Percentiles rank a stretch among this genome's conserved stretches.
Conservation (phyloP, 2,113 vertebrate species). For the Chlamydotis undulata region DNA sequence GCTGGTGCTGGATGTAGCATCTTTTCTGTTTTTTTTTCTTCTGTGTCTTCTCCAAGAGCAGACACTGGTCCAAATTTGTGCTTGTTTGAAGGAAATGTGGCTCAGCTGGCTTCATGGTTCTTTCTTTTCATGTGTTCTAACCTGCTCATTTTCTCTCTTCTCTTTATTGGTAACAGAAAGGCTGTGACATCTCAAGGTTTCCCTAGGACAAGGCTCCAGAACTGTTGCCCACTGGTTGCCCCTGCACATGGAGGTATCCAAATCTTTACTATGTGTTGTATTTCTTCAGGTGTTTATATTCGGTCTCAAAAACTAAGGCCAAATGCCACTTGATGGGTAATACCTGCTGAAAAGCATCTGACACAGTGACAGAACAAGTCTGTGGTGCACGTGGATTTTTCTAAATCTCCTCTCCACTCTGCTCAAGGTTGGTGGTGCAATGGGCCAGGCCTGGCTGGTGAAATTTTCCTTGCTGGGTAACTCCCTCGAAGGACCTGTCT, state of each 20-base stretch:
- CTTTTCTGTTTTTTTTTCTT: neutral
- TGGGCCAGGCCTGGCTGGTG: neutral
- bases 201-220: neutral
- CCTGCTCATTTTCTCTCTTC: neutral
- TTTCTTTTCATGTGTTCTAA: neutral
- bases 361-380: conserved; percentile 39
- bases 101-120: neutral
- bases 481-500: neutral
- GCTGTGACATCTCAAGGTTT: neutral
- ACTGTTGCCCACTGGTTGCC: neutral
- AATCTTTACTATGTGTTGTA: conserved; percentile 3
- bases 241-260: neutral
- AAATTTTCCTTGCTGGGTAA: neutral
- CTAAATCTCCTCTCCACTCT: neutral
- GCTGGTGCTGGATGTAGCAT: neutral
- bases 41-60: neutral
- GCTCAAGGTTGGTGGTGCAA: neutral
- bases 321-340: neutral
- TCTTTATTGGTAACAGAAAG: neutral
- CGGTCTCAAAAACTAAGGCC: conserved; percentile 37
- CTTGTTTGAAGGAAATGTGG: neutral
- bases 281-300: conserved; percentile 31
- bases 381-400: conserved; percentile 13
- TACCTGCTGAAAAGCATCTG: conserved; percentile 19
- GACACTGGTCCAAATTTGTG: neutral